phyloP scores from a whole-genome alignment of 1,140 invertebrate genomes.

The Calycopis cecrops region DNA sequence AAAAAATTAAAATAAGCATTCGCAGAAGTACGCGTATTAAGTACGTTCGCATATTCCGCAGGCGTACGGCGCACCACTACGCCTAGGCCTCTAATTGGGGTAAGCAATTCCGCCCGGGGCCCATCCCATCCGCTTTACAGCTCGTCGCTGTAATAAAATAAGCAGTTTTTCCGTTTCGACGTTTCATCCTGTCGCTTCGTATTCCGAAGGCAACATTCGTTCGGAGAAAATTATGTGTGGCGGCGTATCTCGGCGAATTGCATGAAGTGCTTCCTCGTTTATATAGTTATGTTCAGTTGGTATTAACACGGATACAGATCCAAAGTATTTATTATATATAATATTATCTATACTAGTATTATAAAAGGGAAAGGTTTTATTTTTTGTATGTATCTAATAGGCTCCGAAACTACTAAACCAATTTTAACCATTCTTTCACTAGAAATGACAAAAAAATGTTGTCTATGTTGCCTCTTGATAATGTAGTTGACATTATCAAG shows the following conservation, averaged over 20 bases:
- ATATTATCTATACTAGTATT: too few relatives aligned
- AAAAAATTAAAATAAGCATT: not conserved
- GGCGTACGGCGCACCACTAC: slow-evolving; percentile 27
- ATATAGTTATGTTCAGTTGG: too few relatives aligned
- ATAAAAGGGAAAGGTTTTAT: too few relatives aligned
- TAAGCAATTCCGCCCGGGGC: slow-evolving; percentile 47
- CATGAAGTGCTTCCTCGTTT: not conserved
- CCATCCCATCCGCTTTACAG: slow-evolving; percentile 51
- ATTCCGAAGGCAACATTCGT: slow-evolving; percentile 58
- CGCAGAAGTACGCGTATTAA: not conserved
- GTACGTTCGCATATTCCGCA: slow-evolving; percentile 13
- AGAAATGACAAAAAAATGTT: too few relatives aligned
- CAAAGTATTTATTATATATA: too few relatives aligned
- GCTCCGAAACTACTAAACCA: too few relatives aligned
- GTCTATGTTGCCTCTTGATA: too few relatives aligned
- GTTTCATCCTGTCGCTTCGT: slow-evolving; percentile 66
- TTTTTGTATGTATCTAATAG: too few relatives aligned
- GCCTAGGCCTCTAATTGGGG: slow-evolving; percentile 56
- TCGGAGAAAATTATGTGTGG: slow-evolving; percentile 47
- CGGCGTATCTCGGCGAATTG: slow-evolving; percentile 42
- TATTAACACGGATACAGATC: too few relatives aligned
- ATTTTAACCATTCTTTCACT: too few relatives aligned
- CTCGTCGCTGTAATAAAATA: slow-evolving; percentile 60
- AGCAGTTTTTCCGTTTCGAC: slow-evolving; percentile 68
- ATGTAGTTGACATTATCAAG: too few relatives aligned